phyloP scores from a whole-genome alignment of 37 sponge, comb jelly and placozoan species.

The Dysidea cf. avara region DNA sequence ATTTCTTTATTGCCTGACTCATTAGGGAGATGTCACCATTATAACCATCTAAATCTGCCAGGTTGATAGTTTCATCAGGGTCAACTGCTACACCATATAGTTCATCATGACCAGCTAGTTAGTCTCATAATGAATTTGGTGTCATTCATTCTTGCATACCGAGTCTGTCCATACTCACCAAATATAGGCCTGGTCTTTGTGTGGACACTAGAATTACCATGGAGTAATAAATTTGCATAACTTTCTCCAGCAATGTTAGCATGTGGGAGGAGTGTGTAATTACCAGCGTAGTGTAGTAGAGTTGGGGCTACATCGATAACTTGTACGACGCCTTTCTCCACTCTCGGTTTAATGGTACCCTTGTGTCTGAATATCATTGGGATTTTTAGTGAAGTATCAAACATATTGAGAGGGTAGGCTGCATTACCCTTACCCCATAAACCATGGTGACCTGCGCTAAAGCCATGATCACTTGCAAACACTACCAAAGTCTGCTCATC shows the following conservation, averaged over 20 bases:
- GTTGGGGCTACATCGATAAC: constrained; percentile 74
- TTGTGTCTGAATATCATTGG: constrained; percentile 68
- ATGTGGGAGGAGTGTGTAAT: constrained; percentile 19
- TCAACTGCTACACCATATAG: constrained; percentile 51
- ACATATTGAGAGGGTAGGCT: constrained; percentile 80
- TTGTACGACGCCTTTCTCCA: constrained; percentile 55
- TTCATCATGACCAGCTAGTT: constrained; percentile 53
- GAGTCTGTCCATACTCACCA: constrained; percentile 74
- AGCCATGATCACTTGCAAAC: constrained; percentile 75
- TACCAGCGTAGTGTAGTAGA: constrained; percentile 61
- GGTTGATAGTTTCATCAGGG: constrained; percentile 42
- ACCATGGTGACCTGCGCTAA: constrained; percentile 73
- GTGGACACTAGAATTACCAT: constrained; percentile 2
- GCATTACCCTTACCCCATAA: constrained; percentile 82
- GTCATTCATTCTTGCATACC: constrained; percentile 31
- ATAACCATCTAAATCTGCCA: not conserved
- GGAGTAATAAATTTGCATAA: constrained; percentile 26
- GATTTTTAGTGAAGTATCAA: constrained; percentile 68
- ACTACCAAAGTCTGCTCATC: constrained; percentile 58
- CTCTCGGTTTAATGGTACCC: constrained; percentile 40
- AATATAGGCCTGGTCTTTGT: constrained; percentile 26
- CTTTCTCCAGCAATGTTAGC: constrained; percentile 49
- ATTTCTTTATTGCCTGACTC: constrained; percentile 32
- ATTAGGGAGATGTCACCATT: not conserved
- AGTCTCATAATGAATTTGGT: constrained; percentile 45